A percentile compares a stretch with the other conserved stretches of the same genome.
These are phyloP conservation scores for Otolemur garnettii DNA, from an alignment of 2,113 vertebrate species.

Conservation along the genomic window DNA sequence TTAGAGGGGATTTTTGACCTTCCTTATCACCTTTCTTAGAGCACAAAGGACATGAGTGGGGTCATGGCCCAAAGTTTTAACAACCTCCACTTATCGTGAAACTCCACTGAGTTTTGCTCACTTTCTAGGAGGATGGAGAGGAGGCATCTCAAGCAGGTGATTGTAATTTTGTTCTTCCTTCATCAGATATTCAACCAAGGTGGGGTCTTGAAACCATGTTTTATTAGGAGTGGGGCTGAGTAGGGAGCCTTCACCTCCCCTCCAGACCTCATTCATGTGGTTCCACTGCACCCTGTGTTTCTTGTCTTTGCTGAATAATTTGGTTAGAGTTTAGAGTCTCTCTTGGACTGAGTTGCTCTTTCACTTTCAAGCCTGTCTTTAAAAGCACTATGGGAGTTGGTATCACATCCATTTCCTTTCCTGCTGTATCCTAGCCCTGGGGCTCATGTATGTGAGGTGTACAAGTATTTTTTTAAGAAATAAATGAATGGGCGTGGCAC, in stretches of 20 bases:
- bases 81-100: not conserved
- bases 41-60: not conserved
- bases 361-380: not conserved
- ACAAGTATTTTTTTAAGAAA: slow-evolving; percentile 25
- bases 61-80: not conserved
- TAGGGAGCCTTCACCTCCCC: not conserved
- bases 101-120: not conserved
- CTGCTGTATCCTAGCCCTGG: not conserved
- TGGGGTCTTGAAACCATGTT: not conserved
- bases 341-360: too few species aligned
- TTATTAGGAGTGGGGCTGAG: not conserved
- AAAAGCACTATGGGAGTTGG: not conserved
- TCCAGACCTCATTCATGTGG: accelerated
- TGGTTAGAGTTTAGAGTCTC: not conserved
- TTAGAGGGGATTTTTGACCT: not conserved
- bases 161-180: slow-evolving; percentile 42
- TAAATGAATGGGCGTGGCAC: not conserved
- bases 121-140: not conserved
- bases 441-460: not conserved
- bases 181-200: not conserved
- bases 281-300: not conserved
- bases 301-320: not conserved
- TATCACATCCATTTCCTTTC: not conserved
- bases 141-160: not conserved
- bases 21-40: not conserved